Evolutionary conservation across 2,797 vertebrate species (phyloP), one percentile per base, ranked within the genome.

Genomic region (Nothura maculosa): DNA sequence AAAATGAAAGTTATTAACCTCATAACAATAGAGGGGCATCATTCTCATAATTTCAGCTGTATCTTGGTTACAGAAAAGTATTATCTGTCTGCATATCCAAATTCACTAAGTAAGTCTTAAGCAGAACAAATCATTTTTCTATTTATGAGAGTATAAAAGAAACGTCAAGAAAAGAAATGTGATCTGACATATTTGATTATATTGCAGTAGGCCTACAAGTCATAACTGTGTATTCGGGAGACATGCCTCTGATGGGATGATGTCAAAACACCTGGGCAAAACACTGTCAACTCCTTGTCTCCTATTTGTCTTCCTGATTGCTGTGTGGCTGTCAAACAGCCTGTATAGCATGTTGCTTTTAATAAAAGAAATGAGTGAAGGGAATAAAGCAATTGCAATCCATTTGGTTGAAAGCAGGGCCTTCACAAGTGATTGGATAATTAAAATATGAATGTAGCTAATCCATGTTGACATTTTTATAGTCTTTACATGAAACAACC

Each of bases 401-500:
- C 81, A 57, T 87, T 94, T 66, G 68, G n/a, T 70, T 89, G 87
- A 92, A 95, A 96, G 79, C 24, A 0, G 34, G 69, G 90, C 87
- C 81, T 96, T 97, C 75, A 90, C 61, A 95, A 95, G 83, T 87
- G 87, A 96, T 95, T 87, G 92, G 94, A 57, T 97, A 97, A 97
- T 97, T 97, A 97, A 97, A 97, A 96, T 95, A 96, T 97, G 93
- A 95, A 96, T 95, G 93, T 84, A 84, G 89, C 90, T 95, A 91
- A 97, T 91, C 96, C 81, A 89, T 80, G 95, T 60, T 97, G 96
- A 97, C 96, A 82, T 96, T 97, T 97, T 97, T 97, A 98, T 94
- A 95, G 96, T 70, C 92, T 94, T 94, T 96, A 96, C 95, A 96
- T 96, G 93, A 96, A 97, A 95, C 95, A 96, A 96, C 90, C 94